These are phyloP conservation scores for Peromyscus polionotus DNA, from an alignment of 2,113 vertebrate genomes.

Conservation along the genomic window DNA sequence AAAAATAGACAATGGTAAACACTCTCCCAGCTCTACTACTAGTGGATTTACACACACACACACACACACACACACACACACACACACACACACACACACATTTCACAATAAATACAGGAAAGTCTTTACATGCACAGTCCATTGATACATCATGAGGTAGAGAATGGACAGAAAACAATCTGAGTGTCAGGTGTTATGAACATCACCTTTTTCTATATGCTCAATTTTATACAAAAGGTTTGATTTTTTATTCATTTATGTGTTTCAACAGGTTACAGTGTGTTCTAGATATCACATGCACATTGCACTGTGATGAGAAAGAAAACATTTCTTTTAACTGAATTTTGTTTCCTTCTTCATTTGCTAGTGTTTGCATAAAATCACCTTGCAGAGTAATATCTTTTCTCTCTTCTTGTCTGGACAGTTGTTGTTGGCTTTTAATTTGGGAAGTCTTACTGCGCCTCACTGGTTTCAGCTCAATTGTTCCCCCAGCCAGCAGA, in stretches of 20 bases:
- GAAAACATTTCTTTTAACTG: slow-evolving; percentile 71
- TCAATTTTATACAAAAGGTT: slow-evolving; percentile 76
- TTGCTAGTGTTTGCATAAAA: slow-evolving; percentile 77
- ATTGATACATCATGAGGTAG: slow-evolving; percentile 63
- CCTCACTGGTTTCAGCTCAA: slow-evolving; percentile 88
- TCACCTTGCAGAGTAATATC: slow-evolving; percentile 69
- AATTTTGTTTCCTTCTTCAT: slow-evolving; percentile 45
- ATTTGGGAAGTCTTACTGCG: slow-evolving; percentile 87
- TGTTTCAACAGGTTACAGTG: slow-evolving; percentile 83
- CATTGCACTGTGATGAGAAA: slow-evolving; percentile 61
- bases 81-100: background rate
- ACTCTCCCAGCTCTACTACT: background rate
- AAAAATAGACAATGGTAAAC: background rate
- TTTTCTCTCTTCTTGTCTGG: slow-evolving; percentile 80
- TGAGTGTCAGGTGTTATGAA: slow-evolving; percentile 78
- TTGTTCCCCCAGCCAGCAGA: slow-evolving; percentile 86
- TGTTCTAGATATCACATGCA: slow-evolving; percentile 58
- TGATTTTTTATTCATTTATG: slow-evolving; percentile 79
- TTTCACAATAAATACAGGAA: slow-evolving; percentile 74
- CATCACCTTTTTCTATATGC: slow-evolving; percentile 76
- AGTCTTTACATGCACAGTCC: slow-evolving; percentile 54
- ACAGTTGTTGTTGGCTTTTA: slow-evolving; percentile 86
- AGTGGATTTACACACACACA: slow-evolving; percentile 28
- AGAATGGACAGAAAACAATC: slow-evolving; percentile 75
- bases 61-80: no score